Conservation (phyloP, 2,888 invertebrate genomes). For the Ectropis crepuscularia region DNA sequence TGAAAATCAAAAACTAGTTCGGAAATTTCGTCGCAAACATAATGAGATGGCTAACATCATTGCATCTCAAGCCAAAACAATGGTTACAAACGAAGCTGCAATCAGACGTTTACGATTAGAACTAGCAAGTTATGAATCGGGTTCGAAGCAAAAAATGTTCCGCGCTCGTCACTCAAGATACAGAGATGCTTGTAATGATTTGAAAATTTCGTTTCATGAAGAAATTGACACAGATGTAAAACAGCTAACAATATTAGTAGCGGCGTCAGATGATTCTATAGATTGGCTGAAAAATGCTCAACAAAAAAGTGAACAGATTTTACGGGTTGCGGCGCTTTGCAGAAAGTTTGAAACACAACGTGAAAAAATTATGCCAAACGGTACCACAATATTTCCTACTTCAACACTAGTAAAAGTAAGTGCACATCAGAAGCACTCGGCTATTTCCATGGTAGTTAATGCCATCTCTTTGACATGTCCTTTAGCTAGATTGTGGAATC, state of each 20-base stretch:
- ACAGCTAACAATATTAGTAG: slow-evolving; percentile 64
- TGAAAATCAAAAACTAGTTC: slow-evolving; percentile 72
- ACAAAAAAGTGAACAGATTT: slow-evolving; percentile 79
- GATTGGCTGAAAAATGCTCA: slow-evolving; percentile 69
- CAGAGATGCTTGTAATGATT: slow-evolving; percentile 62
- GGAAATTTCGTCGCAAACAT: slow-evolving; percentile 72
- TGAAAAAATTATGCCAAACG: slow-evolving; percentile 79
- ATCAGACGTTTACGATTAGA: slow-evolving; percentile 68
- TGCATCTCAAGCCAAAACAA: slow-evolving; percentile 72
- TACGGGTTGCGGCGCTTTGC: slow-evolving; percentile 80
- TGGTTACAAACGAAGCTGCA: slow-evolving; percentile 68
- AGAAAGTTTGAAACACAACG: slow-evolving; percentile 83
- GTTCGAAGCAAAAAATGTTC: slow-evolving; percentile 74
- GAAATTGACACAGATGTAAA: slow-evolving; percentile 62
- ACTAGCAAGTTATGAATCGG: slow-evolving; percentile 73
- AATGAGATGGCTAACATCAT: slow-evolving; percentile 77
- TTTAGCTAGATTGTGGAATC: slow-evolving; percentile 4
- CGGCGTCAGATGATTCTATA: slow-evolving; percentile 66
- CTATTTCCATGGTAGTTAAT: slow-evolving; percentile 51
- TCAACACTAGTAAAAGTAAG: slow-evolving; percentile 55
- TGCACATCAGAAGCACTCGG: slow-evolving; percentile 56
- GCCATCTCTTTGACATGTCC: neutral
- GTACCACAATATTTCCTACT: slow-evolving; percentile 55
- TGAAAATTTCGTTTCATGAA: slow-evolving; percentile 61
- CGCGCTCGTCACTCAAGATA: slow-evolving; percentile 72